These are phyloP conservation scores for Acrossocheilus fasciatus DNA, from an alignment of 2,797 vertebrate species.

Conservation along the genomic window DNA sequence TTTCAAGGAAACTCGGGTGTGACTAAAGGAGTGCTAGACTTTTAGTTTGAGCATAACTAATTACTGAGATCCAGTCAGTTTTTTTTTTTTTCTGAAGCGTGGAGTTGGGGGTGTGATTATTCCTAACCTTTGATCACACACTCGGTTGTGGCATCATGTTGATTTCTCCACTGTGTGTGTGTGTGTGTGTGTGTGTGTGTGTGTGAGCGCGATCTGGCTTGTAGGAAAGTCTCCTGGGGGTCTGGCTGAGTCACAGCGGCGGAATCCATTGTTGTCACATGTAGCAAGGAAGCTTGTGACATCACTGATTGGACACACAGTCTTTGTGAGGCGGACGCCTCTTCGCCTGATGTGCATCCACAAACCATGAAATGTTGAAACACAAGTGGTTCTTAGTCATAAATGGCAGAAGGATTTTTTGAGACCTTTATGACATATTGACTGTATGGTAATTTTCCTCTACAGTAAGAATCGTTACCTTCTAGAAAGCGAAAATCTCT, in stretches of 20 bases:
- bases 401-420: not conserved
- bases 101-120: constrained; percentile 14
- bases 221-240: constrained; percentile 9
- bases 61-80: constrained; percentile 14
- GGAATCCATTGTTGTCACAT: constrained; percentile 41
- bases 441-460: not conserved
- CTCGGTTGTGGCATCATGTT: constrained; percentile 10
- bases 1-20: constrained; percentile 26
- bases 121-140: constrained; percentile 43
- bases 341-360: not conserved
- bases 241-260: constrained; percentile 47
- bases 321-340: not conserved
- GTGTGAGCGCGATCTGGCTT: constrained; percentile 1
- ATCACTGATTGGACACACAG: constrained; percentile 31
- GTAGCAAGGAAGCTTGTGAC: constrained; percentile 28
- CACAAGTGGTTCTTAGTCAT: constrained; percentile 7
- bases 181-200: not conserved
- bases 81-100: not conserved
- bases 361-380: constrained; percentile 3
- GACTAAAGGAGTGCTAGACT: constrained; percentile 10
- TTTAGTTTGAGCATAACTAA: constrained; percentile 32
- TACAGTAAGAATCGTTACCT: not conserved
- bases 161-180: constrained; percentile 22
- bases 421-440: constrained; percentile 10
- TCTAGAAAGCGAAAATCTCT: not conserved